Evolutionary conservation across 2,113 vertebrate species (phyloP).

Genomic region (Sinocyclocheilus rhinocerous): DNA sequence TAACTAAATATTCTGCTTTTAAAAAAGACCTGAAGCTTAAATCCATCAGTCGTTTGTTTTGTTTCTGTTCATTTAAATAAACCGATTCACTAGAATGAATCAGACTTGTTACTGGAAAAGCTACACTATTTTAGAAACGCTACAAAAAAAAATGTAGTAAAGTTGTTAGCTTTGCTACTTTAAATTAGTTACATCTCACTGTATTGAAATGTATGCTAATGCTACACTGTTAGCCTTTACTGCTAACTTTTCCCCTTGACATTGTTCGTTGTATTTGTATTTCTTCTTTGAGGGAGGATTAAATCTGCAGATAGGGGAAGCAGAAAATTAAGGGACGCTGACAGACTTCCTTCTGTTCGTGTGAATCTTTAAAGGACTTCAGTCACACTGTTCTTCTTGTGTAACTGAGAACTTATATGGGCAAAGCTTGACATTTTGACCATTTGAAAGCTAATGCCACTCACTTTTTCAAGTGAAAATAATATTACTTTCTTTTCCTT

Average conservation of each 20-base stretch:
- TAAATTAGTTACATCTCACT: not conserved
- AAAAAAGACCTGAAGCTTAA: too few species aligned
- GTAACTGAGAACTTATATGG: not conserved
- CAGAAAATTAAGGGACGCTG: not conserved
- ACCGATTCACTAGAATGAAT: too few species aligned
- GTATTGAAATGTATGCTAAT: not conserved
- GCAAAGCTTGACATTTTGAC: slow-evolving; percentile 20
- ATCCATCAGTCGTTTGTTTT: too few species aligned
- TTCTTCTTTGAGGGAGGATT: not conserved
- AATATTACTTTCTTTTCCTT: not conserved
- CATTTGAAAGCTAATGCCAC: slow-evolving; percentile 15
- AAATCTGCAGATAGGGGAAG: not conserved
- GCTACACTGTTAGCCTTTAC: not conserved
- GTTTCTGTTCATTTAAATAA: too few species aligned
- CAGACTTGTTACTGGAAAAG: too few species aligned
- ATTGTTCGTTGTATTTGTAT: slow-evolving; percentile 1
- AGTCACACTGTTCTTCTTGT: slow-evolving; percentile 19
- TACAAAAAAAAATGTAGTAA: not conserved
- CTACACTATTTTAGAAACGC: too few species aligned
- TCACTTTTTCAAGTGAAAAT: not conserved
- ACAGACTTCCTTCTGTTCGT: not conserved
- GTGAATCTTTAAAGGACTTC: slow-evolving; percentile 22
- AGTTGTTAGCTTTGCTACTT: too few species aligned
- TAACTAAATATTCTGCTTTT: too few species aligned
- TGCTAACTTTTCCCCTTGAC: not conserved